phyloP scores from a whole-genome alignment of 2,888 invertebrate genomes.

The Microctonus aethiopoides region DNA sequence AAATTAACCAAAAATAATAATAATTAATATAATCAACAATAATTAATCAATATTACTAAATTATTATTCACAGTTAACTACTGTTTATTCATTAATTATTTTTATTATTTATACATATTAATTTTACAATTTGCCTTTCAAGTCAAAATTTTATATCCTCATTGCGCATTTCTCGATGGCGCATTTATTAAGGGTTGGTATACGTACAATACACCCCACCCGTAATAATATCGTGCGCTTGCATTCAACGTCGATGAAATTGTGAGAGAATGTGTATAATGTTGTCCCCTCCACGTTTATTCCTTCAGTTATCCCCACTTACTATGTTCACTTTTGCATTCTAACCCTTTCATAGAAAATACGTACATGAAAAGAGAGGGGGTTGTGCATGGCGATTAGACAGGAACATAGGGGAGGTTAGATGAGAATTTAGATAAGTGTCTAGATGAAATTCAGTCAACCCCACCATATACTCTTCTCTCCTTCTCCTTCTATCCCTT shows the following conservation, averaged over 20 bases:
- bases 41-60: too few species aligned
- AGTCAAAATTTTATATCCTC: constrained; percentile 30
- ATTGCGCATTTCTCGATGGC: constrained; percentile 43
- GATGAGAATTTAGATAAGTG: constrained; percentile 67
- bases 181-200: constrained; percentile 60
- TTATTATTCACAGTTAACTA: too few species aligned
- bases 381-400: constrained; percentile 58
- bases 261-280: constrained; percentile 27
- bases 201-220: constrained; percentile 38
- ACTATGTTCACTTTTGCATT: constrained; percentile 46
- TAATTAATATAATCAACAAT: constrained; percentile 8
- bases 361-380: constrained; percentile 50
- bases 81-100: too few species aligned
- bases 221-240: constrained; percentile 37
- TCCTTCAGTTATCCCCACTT: constrained; percentile 25
- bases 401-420: constrained; percentile 62
- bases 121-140: constrained; percentile 18
- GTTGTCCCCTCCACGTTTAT: constrained; percentile 46
- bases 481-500: background rate
- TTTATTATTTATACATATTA: too few species aligned
- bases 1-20: constrained; percentile 19
- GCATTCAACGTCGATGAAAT: constrained; percentile 39
- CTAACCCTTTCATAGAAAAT: constrained; percentile 61
- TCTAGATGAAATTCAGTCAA: constrained; percentile 64
- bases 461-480: constrained; percentile 40